Base-by-base conservation (phyloP, 2,888 invertebrate genomes). In the Pyrrhia umbra region DNA sequence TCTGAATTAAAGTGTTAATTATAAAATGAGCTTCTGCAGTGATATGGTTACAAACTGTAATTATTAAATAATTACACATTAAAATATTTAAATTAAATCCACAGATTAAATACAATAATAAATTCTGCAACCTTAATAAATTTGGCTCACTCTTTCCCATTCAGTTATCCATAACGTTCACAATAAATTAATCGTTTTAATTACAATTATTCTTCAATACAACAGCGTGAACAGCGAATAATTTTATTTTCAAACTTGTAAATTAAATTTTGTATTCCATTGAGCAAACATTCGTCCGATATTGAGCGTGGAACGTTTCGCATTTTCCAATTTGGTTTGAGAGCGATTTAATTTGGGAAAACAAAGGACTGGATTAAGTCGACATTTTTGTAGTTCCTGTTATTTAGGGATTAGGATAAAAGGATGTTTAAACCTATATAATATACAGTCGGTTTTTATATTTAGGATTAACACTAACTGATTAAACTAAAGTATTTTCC, bases 291-390 rank as follows among this genome's bases (percentile, higher is more conserved):
- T 59, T 65, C 52, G 56, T 67, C 43, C 37, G 61, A 25, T 60
- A 67, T 80, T 80, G 75, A 70, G 81, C 76, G 78, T 63, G 57
- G 49, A 62, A 68, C 73, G 80, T 74, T 73, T 70, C 77, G 80
- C 80, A 82, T 84, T 87, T 88, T 88, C 84, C 90, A 90, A 91
- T 93, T 91, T 87, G 65, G 84, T 79, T 82, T 85, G 84, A 88
- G 89, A 85, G 87, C 86, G 87, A 89, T 91, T 92, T 90, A 88
- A 93, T 92, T 92, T 90, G 74, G 68, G 78, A 73, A 90, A 90
- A 93, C 92, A 93, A 93, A 89, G 84, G 72, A 75, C 76, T 13
- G 81, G 86, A 88, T 89, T 89, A 89, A 85, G 86, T 80, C 78
- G 77, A 80, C 80, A 85, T 88, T 89, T 86, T 82, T 69, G 68